These are phyloP conservation scores for Bagarius yarrelli DNA, from an alignment of 2,113 vertebrate genomes.

Conservation along the genomic window DNA sequence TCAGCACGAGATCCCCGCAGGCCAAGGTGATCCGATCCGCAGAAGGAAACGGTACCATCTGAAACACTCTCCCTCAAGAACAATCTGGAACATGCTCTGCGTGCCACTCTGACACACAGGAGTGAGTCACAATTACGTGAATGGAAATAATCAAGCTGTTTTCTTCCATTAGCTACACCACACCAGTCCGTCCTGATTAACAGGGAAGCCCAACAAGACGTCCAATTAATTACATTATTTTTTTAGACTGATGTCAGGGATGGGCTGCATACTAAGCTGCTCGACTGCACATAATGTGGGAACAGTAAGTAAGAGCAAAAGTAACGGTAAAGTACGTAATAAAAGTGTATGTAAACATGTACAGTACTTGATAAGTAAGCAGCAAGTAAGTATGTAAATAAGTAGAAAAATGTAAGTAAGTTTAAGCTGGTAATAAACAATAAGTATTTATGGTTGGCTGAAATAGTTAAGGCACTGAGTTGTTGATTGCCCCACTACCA, in stretches of 20 bases:
- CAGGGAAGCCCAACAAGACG: not conserved
- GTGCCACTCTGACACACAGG: slow-evolving; percentile 27
- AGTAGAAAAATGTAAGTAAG: not conserved
- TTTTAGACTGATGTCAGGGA: not conserved
- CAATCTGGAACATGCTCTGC: slow-evolving; percentile 31
- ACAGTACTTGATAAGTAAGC: no score
- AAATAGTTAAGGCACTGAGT: no score
- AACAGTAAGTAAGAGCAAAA: no score
- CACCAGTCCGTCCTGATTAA: not conserved
- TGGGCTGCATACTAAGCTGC: not conserved
- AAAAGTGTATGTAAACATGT: no score
- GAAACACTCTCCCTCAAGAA: not conserved
- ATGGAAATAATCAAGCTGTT: slow-evolving; percentile 26
- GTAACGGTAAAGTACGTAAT: no score
- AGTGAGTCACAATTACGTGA: slow-evolving; percentile 15
- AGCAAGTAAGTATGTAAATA: not conserved
- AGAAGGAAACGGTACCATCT: not conserved
- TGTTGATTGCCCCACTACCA: no score
- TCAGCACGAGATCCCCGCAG: slow-evolving; percentile 15
- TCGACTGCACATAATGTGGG: not conserved
- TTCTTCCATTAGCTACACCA: not conserved
- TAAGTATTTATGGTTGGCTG: no score
- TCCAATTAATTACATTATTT: not conserved
- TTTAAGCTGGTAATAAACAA: no score
- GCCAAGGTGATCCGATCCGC: not conserved